Evolutionary conservation across 2,113 vertebrate species (phyloP), one percentile per base, ranked within the genome.

Genomic region (Tachycineta bicolor): DNA sequence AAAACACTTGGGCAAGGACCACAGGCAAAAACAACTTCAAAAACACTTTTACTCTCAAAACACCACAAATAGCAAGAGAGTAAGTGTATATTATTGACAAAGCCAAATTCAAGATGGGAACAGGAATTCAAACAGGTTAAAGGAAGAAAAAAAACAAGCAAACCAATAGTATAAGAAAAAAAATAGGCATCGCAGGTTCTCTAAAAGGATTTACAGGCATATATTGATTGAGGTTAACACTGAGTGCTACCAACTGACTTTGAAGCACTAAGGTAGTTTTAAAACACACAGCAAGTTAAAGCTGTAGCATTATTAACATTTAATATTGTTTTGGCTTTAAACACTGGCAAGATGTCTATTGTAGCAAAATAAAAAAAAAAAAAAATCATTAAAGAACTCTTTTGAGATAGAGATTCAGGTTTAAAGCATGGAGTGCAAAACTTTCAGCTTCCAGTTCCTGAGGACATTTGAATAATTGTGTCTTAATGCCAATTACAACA

Each of bases 21-120:
- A 82, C 41, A 68, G 94, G 96, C 94, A 92, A 62, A 85, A 95
- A 85, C 89, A 94, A 95, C 84, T 93, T 87, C 34, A 86, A 77
- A 94, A 86, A 97, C 65, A 53, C 14, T 67, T 80, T 97, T 97
- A 93, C 85, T 80, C 49, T 94, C 59, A 69, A 74, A 93, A 94
- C 64, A 25, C 43, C 69, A 55, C 5, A 10, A 62, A 86, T 7
- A 43, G 26, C 53, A 83, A 75, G 39, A 56, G 22, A 79, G 19
- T 41, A 91, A 81, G n/a, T 10, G 14, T 13, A 37, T 24, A n/a
- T 15, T 63, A 79, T 49, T 70, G 43, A 94, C 37, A 77, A 59
- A 62, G 23, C 6, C 26, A 81, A 67, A 83, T 20, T 24, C 26
- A 88, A 10, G 18, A 71, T 7, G 33, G 23, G 43, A 93, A 94